Evolutionary conservation across 2,888 invertebrate species (phyloP).

Genomic region (Odontocerum albicorne): DNA sequence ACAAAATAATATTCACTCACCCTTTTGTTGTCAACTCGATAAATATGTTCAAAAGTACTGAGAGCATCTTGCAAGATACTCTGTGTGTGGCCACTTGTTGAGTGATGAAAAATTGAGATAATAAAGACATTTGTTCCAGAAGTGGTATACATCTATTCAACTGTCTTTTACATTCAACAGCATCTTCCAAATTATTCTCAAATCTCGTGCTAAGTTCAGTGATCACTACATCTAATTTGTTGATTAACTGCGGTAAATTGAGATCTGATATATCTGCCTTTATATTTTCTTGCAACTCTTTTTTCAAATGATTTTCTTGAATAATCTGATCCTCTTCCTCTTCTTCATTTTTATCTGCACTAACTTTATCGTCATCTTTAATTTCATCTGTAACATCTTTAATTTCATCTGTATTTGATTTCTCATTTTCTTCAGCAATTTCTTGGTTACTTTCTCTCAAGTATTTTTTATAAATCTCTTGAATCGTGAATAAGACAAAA

Average conservation of each 20-base stretch:
- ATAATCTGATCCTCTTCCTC: conserved; percentile 56
- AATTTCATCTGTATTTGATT: conserved; percentile 54
- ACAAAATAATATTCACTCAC: conserved; percentile 51
- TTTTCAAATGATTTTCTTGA: conserved; percentile 67
- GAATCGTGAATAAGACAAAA: conserved; percentile 57
- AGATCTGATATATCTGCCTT: conserved; percentile 61
- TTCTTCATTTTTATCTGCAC: conserved; percentile 42
- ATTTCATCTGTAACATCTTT: no score
- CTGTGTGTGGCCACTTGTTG: conserved; percentile 79
- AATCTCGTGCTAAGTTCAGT: conserved; percentile 49
- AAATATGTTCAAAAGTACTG: conserved; percentile 81
- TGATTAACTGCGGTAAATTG: conserved; percentile 54
- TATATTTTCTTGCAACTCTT: conserved; percentile 64
- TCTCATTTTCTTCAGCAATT: conserved; percentile 43
- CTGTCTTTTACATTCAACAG: conserved; percentile 41
- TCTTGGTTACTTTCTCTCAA: conserved; percentile 44
- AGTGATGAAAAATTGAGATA: conserved; percentile 78
- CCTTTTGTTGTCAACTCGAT: conserved; percentile 74
- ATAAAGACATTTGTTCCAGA: conserved; percentile 72
- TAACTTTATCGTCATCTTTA: conserved; percentile 43
- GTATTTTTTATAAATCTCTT: conserved; percentile 60
- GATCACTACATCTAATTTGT: conserved; percentile 49
- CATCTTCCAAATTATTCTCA: conserved; percentile 40
- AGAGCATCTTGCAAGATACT: conserved; percentile 79
- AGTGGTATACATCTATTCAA: conserved; percentile 64